Conservation (phyloP, 2,888 invertebrate species). For the Cryptocheilus praepositus region DNA sequence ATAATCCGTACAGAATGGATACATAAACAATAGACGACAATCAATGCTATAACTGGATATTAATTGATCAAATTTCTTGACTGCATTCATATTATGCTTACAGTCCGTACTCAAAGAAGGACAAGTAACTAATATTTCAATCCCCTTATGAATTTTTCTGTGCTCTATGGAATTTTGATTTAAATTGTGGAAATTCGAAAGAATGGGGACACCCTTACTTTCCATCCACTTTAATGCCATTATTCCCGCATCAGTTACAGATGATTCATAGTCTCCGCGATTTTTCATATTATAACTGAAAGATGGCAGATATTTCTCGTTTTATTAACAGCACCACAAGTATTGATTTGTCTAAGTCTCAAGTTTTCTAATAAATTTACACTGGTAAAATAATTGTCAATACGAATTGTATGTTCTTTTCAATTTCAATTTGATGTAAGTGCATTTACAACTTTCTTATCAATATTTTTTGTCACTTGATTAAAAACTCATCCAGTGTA, state of each 20-base stretch:
- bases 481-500: slow-evolving; percentile 51
- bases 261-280: slow-evolving; percentile 47
- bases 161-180: slow-evolving; percentile 21
- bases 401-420: slow-evolving; percentile 53
- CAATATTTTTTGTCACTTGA: slow-evolving; percentile 42
- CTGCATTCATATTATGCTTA: slow-evolving; percentile 40
- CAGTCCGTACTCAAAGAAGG: slow-evolving; percentile 41
- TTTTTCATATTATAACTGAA: slow-evolving; percentile 50
- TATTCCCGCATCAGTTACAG: slow-evolving; percentile 48
- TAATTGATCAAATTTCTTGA: no score
- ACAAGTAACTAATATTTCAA: slow-evolving; percentile 28
- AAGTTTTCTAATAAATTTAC: slow-evolving; percentile 51
- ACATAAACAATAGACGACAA: no score
- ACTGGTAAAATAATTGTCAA: no score
- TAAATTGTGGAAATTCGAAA: slow-evolving; percentile 47
- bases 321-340: slow-evolving; percentile 50
- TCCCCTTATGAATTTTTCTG: slow-evolving; percentile 39
- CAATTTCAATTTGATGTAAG: slow-evolving; percentile 44
- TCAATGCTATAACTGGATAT: slow-evolving; percentile 38
- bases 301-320: slow-evolving; percentile 55
- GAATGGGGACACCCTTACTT: slow-evolving; percentile 47
- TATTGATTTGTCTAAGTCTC: slow-evolving; percentile 32
- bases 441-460: slow-evolving; percentile 53
- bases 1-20: no score
- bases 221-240: slow-evolving; percentile 59